Evolutionary conservation across 2,797 vertebrate species (phyloP).

Genomic region (Protonibea diacanthus): DNA sequence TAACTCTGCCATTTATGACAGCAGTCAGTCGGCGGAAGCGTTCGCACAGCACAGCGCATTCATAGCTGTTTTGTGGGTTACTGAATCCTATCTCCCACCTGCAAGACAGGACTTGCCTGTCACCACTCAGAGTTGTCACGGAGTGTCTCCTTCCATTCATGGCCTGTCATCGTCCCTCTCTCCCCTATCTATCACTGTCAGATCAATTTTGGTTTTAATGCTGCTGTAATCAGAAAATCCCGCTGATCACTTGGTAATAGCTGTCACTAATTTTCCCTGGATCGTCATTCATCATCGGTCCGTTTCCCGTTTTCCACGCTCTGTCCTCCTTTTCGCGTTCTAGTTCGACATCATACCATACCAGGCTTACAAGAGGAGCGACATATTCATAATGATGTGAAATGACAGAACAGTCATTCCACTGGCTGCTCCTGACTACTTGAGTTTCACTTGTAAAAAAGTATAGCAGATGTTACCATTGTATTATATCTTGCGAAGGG

Average conservation of each 20-base stretch:
- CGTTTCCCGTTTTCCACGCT: conserved; percentile 43
- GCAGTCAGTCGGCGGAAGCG: conserved; percentile 42
- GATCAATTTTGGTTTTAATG: conserved; percentile 67
- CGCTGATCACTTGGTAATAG: conserved; percentile 48
- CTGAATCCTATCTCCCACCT: conserved; percentile 59
- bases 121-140: conserved; percentile 35
- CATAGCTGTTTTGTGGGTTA: conserved; percentile 28
- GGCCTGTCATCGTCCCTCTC: conserved; percentile 31
- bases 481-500: conserved; percentile 5
- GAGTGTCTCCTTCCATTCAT: conserved; percentile 39
- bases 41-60: conserved; percentile 13
- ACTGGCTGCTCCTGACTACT: conserved; percentile 15
- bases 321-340: conserved; percentile 55
- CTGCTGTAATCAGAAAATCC: conserved; percentile 46
- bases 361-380: conserved; percentile 27
- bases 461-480: conserved; percentile 16
- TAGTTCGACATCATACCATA: conserved; percentile 38
- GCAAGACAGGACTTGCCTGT: conserved; percentile 23
- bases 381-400: conserved; percentile 40
- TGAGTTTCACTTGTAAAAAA: conserved; percentile 39
- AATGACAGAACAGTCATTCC: conserved; percentile 34
- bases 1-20: conserved; percentile 63
- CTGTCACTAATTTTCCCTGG: conserved; percentile 63
- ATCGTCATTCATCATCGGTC: conserved; percentile 58
- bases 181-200: conserved; percentile 63